Percentiles rank a stretch among this genome's conserved stretches.
Conservation (phyloP, 2,113 vertebrate genomes). For the Falcunculus frontatus region DNA sequence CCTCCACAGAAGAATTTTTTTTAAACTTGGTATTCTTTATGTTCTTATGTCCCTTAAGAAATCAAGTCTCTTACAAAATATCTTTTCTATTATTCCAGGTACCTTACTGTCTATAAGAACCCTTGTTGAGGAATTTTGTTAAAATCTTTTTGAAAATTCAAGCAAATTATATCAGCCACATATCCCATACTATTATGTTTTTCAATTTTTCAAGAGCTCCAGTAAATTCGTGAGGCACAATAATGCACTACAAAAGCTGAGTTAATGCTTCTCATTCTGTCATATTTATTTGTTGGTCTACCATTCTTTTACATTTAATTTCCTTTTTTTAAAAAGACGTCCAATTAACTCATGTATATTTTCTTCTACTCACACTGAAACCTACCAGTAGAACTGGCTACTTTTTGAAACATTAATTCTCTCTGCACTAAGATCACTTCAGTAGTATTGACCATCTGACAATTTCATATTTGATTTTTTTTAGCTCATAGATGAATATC, state of each 20-base stretch:
- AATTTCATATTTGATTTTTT: neutral
- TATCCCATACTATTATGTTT: neutral
- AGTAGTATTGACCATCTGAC: neutral
- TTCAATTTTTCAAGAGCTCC: neutral
- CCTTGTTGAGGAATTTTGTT: neutral
- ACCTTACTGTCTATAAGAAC: neutral
- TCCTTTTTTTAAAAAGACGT: neutral
- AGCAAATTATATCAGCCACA: neutral
- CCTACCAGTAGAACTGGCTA: neutral
- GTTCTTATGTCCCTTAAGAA: neutral
- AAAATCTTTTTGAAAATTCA: neutral
- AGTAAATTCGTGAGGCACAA: neutral
- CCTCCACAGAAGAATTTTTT: neutral
- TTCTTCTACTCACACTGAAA: neutral
- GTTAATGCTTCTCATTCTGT: neutral
- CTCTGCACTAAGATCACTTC: neutral
- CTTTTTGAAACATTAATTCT: neutral
- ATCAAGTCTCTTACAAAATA: neutral
- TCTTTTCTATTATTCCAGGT: neutral
- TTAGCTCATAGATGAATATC: neutral
- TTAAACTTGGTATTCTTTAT: neutral
- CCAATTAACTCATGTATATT: neutral
- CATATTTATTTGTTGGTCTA: neutral
- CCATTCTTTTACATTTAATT: neutral
- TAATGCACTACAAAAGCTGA: neutral